These are phyloP conservation scores for Oreochromis niloticus DNA, from an alignment of 2,113 vertebrate genomes.

Conservation along the genomic window DNA sequence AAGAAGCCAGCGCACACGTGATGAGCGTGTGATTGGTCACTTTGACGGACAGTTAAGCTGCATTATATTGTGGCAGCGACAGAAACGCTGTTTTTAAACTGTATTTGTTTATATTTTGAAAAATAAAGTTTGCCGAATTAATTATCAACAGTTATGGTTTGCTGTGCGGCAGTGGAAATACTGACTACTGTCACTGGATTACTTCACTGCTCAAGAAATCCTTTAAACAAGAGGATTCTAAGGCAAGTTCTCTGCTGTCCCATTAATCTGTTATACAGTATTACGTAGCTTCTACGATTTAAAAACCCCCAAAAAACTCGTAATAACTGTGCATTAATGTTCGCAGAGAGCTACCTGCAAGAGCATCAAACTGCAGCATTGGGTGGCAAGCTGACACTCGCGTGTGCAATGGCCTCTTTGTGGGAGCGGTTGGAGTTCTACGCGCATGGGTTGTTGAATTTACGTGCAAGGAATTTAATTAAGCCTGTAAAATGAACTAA, in stretches of 20 bases:
- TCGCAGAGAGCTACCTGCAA: neutral
- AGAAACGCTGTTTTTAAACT: neutral
- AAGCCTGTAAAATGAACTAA: neutral
- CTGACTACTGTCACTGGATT: neutral
- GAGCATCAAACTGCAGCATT: neutral
- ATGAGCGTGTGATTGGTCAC: neutral
- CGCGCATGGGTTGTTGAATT: neutral
- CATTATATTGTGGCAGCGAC: neutral
- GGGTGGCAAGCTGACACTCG: neutral
- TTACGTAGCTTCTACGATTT: neutral
- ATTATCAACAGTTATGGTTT: neutral
- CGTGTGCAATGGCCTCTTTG: neutral
- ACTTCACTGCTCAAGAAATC: neutral
- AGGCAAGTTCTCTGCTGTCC: neutral
- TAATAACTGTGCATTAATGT: neutral
- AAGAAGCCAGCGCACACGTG: neutral
- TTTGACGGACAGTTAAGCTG: neutral
- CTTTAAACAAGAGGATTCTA: neutral
- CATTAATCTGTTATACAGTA: neutral
- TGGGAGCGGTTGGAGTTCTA: neutral
- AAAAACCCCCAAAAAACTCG: neutral
- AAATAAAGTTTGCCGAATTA: neutral
- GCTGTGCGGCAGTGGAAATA: neutral
- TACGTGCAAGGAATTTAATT: neutral
- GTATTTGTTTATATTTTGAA: neutral